A percentile compares a stretch with the other conserved stretches of the same genome.
Evolutionary conservation across 2,113 vertebrate genomes (phyloP).

Genomic region (Dipodomys ordii): DNA sequence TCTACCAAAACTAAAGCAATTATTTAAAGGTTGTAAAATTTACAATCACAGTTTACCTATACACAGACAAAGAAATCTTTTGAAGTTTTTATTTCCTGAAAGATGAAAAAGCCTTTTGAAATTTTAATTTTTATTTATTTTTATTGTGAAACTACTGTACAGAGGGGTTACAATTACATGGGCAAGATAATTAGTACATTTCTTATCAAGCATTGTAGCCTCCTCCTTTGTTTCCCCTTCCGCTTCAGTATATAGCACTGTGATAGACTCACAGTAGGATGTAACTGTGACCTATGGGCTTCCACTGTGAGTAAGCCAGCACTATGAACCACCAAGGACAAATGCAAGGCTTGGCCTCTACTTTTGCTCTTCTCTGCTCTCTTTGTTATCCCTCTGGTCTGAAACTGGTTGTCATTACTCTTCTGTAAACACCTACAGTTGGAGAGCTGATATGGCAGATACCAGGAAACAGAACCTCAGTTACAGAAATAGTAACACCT

Average conservation of each 20-base stretch:
- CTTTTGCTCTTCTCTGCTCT: background rate
- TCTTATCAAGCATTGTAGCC: too few species aligned
- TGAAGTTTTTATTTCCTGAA: background rate
- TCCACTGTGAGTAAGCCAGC: background rate
- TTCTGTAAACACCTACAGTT: background rate
- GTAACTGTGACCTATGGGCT: background rate
- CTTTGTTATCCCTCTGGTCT: background rate
- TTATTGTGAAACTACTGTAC: too few species aligned
- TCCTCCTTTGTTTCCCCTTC: too few species aligned
- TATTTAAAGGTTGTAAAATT: constrained; percentile 45
- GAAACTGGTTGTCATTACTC: background rate
- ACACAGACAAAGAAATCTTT: constrained; percentile 37
- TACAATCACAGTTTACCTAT: constrained; percentile 33
- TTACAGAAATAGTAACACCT: background rate
- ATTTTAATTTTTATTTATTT: too few species aligned
- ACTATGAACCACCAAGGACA: background rate
- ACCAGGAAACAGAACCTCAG: background rate
- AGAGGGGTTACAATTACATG: too few species aligned
- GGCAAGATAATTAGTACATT: too few species aligned
- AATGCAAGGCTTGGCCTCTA: background rate
- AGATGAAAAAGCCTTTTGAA: constrained; percentile 6
- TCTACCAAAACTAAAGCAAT: constrained; percentile 6
- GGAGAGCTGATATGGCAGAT: background rate
- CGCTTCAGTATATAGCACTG: background rate
- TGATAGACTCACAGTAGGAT: background rate